Percentiles rank a stretch among this genome's conserved stretches.
Evolutionary conservation across 2,888 invertebrate species (phyloP).

Genomic region (Clunio marinus): DNA sequence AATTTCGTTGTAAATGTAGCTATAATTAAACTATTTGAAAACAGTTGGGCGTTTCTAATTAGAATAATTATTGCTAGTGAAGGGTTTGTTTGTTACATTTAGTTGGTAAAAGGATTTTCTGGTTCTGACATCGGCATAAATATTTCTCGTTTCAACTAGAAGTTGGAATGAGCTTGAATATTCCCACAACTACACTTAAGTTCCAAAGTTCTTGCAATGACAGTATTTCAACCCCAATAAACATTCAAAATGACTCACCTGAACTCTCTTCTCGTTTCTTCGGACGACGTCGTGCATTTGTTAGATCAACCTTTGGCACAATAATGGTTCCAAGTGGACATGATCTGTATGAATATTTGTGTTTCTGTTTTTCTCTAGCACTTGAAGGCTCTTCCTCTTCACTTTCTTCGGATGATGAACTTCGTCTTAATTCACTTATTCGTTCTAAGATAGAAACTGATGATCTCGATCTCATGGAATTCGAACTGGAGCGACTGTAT

Average conservation of each 20-base stretch:
- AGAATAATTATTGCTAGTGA: no score
- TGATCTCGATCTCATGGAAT: slow-evolving; percentile 40
- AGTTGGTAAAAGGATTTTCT: no score
- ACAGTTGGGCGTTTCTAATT: no score
- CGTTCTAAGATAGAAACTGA: slow-evolving; percentile 49
- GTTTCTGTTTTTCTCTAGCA: background rate
- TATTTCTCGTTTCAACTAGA: no score
- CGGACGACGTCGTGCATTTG: slow-evolving; percentile 44
- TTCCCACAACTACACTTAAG: no score
- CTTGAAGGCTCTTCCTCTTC: background rate
- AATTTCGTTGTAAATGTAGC: slow-evolving; percentile 1
- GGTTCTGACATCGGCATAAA: no score
- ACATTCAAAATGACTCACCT: slow-evolving; percentile 11
- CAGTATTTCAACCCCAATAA: no score
- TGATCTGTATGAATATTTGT: slow-evolving; percentile 52
- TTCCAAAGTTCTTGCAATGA: no score
- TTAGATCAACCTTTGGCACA: slow-evolving; percentile 53
- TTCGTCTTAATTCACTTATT: slow-evolving; percentile 47
- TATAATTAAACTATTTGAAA: slow-evolving; percentile 16
- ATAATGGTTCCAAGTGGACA: slow-evolving; percentile 56
- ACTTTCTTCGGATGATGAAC: slow-evolving; percentile 44
- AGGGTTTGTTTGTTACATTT: no score
- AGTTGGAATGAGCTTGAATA: no score
- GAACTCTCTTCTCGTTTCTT: background rate
- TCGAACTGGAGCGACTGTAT: slow-evolving; percentile 31